Evolutionary conservation across 2,888 invertebrate genomes (phyloP).

Genomic region (Ditula angustiorana): DNA sequence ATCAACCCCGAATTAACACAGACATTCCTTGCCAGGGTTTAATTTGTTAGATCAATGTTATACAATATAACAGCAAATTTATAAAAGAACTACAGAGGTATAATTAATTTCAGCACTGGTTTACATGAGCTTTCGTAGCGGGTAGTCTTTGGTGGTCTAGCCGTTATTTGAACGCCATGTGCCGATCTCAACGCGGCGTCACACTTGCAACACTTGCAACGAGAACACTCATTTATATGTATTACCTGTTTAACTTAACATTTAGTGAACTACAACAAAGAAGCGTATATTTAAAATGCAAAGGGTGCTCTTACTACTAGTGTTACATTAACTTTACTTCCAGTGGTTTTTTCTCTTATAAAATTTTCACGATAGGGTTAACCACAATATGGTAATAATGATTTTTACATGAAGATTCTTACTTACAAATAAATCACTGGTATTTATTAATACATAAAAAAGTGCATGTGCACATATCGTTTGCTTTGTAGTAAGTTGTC

Average conservation of each 20-base stretch:
- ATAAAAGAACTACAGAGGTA: neutral
- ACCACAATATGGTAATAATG: neutral
- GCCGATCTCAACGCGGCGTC: constrained; percentile 20
- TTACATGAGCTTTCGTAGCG: constrained; percentile 46
- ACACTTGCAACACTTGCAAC: constrained; percentile 31
- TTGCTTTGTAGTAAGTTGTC: neutral
- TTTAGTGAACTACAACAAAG: constrained; percentile 33
- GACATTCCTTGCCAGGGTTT: neutral
- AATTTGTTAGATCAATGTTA: neutral
- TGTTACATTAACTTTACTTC: neutral
- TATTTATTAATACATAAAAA: neutral
- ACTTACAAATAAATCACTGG: neutral
- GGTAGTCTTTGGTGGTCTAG: constrained; percentile 83
- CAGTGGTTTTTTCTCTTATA: neutral
- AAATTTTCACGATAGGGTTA: neutral
- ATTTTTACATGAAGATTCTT: neutral
- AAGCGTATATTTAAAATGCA: constrained; percentile 38
- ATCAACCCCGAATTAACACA: neutral
- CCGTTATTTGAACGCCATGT: constrained; percentile 66
- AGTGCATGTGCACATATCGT: neutral
- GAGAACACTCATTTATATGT: constrained; percentile 32
- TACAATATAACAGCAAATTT: neutral
- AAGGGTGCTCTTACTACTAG: constrained; percentile 33
- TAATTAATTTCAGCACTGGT: constrained; percentile 16
- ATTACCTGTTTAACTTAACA: constrained; percentile 28